phyloP scores from a whole-genome alignment of 2,797 vertebrate species.

The Enteromius argenteus region DNA sequence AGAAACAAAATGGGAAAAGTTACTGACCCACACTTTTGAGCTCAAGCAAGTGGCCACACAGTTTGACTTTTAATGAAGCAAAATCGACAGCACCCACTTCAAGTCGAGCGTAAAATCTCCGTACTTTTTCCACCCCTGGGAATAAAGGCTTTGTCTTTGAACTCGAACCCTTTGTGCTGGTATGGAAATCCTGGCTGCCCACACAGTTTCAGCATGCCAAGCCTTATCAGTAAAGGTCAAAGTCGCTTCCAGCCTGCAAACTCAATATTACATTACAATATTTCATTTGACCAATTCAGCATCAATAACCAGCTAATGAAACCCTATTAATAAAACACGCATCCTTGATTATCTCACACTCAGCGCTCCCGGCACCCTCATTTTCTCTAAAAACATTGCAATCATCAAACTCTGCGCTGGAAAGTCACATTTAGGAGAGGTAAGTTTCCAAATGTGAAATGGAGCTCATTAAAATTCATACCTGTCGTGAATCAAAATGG shows the following conservation, averaged over 20 bases:
- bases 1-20: not conserved
- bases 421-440: conserved; percentile 29
- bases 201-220: not conserved
- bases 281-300: not conserved
- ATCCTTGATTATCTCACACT: conserved; percentile 18
- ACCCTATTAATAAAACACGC: conserved; percentile 11
- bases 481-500: conserved; percentile 72
- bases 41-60: not conserved
- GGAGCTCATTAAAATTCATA: conserved; percentile 74
- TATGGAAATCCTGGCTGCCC: conserved; percentile 5
- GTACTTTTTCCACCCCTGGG: not conserved
- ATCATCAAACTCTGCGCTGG: not conserved
- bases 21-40: not conserved
- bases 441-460: conserved; percentile 66
- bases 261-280: conserved; percentile 24
- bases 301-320: conserved; percentile 10
- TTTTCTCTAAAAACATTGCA: conserved; percentile 28
- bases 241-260: not conserved
- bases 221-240: conserved; percentile 21
- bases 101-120: not conserved
- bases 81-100: not conserved
- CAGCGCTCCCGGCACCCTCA: conserved; percentile 19
- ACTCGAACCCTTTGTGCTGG: conserved; percentile 12
- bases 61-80: not conserved
- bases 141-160: conserved; percentile 23